Evolutionary conservation across 1,140 invertebrate genomes (phyloP), one percentile per base, ranked within the genome.

Genomic region (Lucilia sericata): DNA sequence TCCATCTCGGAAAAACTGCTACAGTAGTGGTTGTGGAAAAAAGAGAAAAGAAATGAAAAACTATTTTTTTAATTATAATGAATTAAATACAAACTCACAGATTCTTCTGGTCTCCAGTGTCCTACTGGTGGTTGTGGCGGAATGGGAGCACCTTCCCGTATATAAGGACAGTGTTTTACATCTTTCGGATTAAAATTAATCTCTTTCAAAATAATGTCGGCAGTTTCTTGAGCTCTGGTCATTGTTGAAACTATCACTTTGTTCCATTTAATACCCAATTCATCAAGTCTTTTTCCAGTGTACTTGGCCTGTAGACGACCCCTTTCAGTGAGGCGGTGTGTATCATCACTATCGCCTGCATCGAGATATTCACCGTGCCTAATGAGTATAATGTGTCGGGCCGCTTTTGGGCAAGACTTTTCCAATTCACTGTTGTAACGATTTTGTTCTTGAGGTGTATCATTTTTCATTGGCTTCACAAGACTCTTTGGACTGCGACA

Each of bases 1-100:
- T n/a, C 98, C 96, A 91, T 99, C 98, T 90, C 95, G 94, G 91
- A 94, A 97, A 92, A 98, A 99, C 97, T 99, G 94, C 95, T 96
- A 92, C 91, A 92, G 19, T 70, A 60, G n/a, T 76, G 9, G 76
- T 21, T 49, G 42, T 49, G 8, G 25, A 47, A 65, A 47, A 65
- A 36, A n/a, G 42, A 36, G 5, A 36, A 7, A 19, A 70, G 36
- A 65, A 49, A 3, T 55, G 30, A 34, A 5, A 74, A 17, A 30
- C 65, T n/a, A 47, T 14, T 17, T 74, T 65, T 21, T 21, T 25
- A 13, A 19, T 30, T 12, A 76, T 0, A 9, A 36, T 36, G 14
- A 51, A 76, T 3, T 12, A 55, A 55, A 55, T 55, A 12, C 75
- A 0, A 86, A 90, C 92, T 93, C 93, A 97, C 96, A 92, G 94